Conservation (phyloP, 2,113 vertebrate genomes). For the Cynoglossus semilaevis region DNA sequence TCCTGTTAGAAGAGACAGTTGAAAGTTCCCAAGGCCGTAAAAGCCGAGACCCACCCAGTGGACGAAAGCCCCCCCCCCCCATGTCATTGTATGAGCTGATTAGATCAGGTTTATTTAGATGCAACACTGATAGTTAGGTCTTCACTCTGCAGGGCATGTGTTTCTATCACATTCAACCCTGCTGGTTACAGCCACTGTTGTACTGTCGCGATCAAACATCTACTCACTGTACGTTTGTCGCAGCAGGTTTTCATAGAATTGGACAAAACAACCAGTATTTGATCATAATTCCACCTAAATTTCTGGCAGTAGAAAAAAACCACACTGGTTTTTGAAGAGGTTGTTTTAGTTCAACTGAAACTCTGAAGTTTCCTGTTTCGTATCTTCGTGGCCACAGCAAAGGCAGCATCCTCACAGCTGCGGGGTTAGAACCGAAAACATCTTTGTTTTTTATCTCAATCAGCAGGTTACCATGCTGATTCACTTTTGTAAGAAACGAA, state of each 20-base stretch:
- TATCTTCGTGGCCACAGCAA: slow-evolving; percentile 40
- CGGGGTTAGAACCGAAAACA: slow-evolving; percentile 47
- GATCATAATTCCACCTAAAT: neutral
- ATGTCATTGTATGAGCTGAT: slow-evolving; percentile 24
- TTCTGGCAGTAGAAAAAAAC: slow-evolving; percentile 28
- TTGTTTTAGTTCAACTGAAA: slow-evolving; percentile 1
- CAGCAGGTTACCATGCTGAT: neutral
- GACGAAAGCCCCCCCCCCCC: slow-evolving; percentile 9
- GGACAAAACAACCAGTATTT: neutral
- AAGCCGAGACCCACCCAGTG: slow-evolving; percentile 15
- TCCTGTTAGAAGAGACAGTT: slow-evolving; percentile 14
- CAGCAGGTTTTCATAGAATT: no score
- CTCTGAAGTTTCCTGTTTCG: slow-evolving; percentile 16
- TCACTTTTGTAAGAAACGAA: neutral
- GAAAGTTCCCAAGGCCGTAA: slow-evolving; percentile 1
- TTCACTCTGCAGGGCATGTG: slow-evolving; percentile 4
- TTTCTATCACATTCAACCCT: neutral
- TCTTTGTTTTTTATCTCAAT: slow-evolving; percentile 31
- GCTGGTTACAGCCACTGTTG: no score
- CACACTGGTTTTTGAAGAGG: slow-evolving; percentile 30
- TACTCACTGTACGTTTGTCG: no score
- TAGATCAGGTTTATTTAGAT: slow-evolving; percentile 36
- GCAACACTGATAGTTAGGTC: slow-evolving; percentile 14
- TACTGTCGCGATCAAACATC: no score
- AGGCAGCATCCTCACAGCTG: slow-evolving; percentile 43